Evolutionary conservation across 1,140 invertebrate genomes (phyloP).

Genomic region (Colletes gigas): DNA sequence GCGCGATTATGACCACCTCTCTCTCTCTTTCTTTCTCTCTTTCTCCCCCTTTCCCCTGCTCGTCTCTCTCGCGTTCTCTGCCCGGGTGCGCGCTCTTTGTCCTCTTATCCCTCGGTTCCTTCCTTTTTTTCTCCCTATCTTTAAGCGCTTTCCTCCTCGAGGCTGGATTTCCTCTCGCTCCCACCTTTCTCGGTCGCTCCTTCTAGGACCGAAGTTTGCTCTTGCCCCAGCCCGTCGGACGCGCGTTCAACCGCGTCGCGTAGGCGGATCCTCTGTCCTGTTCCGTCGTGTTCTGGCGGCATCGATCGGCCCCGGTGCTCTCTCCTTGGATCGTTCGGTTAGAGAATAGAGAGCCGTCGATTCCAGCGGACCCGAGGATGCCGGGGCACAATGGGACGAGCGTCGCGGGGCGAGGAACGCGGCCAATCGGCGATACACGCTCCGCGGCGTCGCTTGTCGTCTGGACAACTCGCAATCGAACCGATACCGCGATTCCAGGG

Average conservation of each 20-base stretch:
- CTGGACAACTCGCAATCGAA: slow-evolving; percentile 3
- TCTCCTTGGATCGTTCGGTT: slow-evolving; percentile 28
- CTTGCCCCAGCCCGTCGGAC: slow-evolving; percentile 59
- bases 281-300: slow-evolving; percentile 5
- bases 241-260: slow-evolving; percentile 37
- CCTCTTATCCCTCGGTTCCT: slow-evolving; percentile 42
- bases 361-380: not conserved
- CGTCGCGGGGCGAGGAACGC: slow-evolving; percentile 1
- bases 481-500: not conserved
- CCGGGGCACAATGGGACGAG: not conserved
- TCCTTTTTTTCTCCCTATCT: slow-evolving; percentile 37
- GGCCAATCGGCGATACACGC: slow-evolving; percentile 23
- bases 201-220: slow-evolving; percentile 59
- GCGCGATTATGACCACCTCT: slow-evolving; percentile 80
- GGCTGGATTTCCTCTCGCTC: slow-evolving; percentile 40
- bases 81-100: slow-evolving; percentile 15
- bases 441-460: not conserved
- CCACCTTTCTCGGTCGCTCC: slow-evolving; percentile 16
- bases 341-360: slow-evolving; percentile 16
- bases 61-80: slow-evolving; percentile 43
- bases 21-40: slow-evolving; percentile 11
- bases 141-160: slow-evolving; percentile 47
- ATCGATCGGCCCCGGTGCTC: slow-evolving; percentile 37
- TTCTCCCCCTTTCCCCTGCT: slow-evolving; percentile 10
- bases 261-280: slow-evolving; percentile 11